Conservation (phyloP, 2,888 invertebrate genomes). For the Caenorhabditis sp. region DNA sequence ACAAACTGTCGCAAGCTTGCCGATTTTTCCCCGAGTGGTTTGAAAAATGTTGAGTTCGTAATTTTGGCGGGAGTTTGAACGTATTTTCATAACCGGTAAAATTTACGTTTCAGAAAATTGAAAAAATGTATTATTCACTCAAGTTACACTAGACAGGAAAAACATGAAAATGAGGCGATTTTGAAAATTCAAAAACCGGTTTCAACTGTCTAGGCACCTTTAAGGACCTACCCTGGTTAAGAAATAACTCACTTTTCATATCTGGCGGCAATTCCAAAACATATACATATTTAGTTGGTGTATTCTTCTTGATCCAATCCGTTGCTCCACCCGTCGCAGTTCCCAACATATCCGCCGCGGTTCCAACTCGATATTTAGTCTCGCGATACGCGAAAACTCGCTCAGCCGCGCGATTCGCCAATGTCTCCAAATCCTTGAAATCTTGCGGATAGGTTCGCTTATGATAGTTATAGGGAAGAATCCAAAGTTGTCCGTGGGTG, state of each 20-base stretch:
- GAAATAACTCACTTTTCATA: conserved; percentile 56
- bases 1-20: too few species aligned
- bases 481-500: conserved; percentile 70
- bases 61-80: too few species aligned
- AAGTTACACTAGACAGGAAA: too few species aligned
- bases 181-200: too few species aligned
- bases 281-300: conserved; percentile 69
- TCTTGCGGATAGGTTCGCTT: conserved; percentile 64
- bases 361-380: conserved; percentile 65
- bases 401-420: conserved; percentile 54
- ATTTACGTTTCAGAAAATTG: too few species aligned
- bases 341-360: conserved; percentile 67
- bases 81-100: too few species aligned
- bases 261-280: conserved; percentile 70
- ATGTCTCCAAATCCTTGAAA: conserved; percentile 57
- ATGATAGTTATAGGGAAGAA: conserved; percentile 68
- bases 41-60: too few species aligned
- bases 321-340: conserved; percentile 69
- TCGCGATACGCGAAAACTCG: conserved; percentile 52
- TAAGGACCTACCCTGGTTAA: too few species aligned
- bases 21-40: too few species aligned
- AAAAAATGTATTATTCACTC: too few species aligned
- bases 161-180: too few species aligned
- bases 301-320: conserved; percentile 70
- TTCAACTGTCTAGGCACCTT: too few species aligned